Base-by-base conservation (phyloP, 2,113 vertebrate genomes). In the Tyto alba region DNA sequence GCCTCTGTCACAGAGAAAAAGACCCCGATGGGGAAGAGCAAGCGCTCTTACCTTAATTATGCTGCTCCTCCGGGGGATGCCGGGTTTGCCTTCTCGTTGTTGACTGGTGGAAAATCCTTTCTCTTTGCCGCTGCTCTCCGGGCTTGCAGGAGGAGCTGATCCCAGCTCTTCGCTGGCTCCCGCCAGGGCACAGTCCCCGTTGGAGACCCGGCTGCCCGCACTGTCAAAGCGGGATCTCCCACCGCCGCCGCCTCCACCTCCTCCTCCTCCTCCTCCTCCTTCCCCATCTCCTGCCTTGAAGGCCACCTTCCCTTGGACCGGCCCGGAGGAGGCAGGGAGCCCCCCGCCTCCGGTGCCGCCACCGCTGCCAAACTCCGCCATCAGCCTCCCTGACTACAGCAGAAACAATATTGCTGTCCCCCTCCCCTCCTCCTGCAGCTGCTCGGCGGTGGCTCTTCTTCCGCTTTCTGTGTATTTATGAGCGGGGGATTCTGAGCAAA, bases 41-140 rank as follows among this genome's bases (percentile, higher is more conserved):
- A 78, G 55, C 20, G 88, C 43, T 68, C 96, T 98, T 98, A 99
- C 99, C 99, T 99, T 99, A 95, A 99, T 99, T 96, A 99, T 99
- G 97, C 99, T 99, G 98, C 99, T 99, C 97, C 99, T 98, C 89
- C 98, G 98, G 77, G 99, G 99, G 93, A 99, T 98, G 85, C 99
- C 98, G 29, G 98, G 69, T 84, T 98, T 99, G 97, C 93, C 96
- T 27, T 99, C 99, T 88, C 95, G 80, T 47, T 93, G 96, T 16
- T 66, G 96, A 38, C 90, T 29, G 45, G 30, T 14, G 89, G 87
- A 86, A 90, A 91, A 95, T 71, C 94, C 98, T 78, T 96, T 97
- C 43, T 98, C 98, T 16, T 89, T 94, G 76, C 93, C 50, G 89
- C 97, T 94, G 9, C 84, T 78, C 91, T 94, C 96, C 18, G 98